phyloP scores from a whole-genome alignment of 2,113 vertebrate species.

The Chrysemys picta region DNA sequence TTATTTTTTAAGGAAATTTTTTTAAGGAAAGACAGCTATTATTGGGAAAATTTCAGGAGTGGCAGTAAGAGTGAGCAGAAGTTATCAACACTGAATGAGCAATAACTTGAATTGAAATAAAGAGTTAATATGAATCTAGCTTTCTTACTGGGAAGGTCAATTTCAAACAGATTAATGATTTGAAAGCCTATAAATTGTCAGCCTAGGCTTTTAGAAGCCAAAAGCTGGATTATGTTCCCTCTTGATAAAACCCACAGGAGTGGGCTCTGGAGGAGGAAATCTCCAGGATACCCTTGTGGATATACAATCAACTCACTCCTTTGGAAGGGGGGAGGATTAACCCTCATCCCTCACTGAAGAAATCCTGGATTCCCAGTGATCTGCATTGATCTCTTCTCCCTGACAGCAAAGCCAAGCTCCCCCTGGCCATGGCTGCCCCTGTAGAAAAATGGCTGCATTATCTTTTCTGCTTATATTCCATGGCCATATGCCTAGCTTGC shows the following conservation, averaged over 20 bases:
- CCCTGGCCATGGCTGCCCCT: not conserved
- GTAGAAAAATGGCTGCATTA: not conserved
- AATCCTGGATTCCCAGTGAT: not conserved
- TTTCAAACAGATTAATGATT: too few species aligned
- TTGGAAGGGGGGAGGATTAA: not conserved
- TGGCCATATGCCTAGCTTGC: not conserved
- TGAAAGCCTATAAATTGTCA: not conserved
- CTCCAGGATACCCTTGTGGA: not conserved
- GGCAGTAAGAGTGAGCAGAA: not conserved
- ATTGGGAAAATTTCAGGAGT: not conserved
- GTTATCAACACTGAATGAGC: not conserved
- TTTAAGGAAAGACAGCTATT: not conserved
- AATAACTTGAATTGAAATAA: not conserved
- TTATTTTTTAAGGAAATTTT: not conserved
- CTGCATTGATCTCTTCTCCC: not conserved
- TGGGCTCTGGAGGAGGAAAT: not conserved
- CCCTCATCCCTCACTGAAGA: not conserved
- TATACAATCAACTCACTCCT: not conserved
- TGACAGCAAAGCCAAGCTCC: not conserved
- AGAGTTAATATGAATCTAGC: not conserved
- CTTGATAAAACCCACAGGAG: not conserved
- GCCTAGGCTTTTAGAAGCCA: not conserved
- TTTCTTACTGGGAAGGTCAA: not conserved
- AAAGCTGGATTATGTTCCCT: not conserved
- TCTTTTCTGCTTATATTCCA: not conserved